Base-by-base conservation (phyloP, 1,140 invertebrate species). In the Aphis gossypii region DNA sequence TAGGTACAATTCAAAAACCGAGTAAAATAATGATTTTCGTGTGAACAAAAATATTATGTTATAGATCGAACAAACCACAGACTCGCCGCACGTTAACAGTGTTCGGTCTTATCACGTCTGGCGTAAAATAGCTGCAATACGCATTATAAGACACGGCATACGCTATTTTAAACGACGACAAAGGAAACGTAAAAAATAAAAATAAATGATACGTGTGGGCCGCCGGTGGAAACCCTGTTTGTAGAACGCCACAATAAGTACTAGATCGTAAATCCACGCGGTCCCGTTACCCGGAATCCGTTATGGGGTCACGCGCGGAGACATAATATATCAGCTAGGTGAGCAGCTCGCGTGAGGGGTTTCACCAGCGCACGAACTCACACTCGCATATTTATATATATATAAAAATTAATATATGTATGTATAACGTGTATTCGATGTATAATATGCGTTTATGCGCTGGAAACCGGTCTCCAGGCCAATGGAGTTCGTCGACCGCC, bases 401-500 rank as follows among this genome's bases (percentile, higher is more conserved):
- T 35, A 48, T 7, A 7, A 48, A 2, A 7, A 25, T 30, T n/a
- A 30, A n/a, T 87, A n/a, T n/a, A 2, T 86, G 11, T 46, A 86
- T 46, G 84, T 86, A 46, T 46, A 46, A 86, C 41, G 38, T 44
- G 35, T 18, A 86, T 38, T 41, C 23, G 41, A 41, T 41, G 23
- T 84, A 84, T 84, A 84, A 25, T 84, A 14, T 41, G 38, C 84
- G 44, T 48, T 48, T 87, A 21, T n/a, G 46, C 44, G 46, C 86
- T 87, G 48, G 92, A 83, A 93, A 93, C 92, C 92, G 92, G 92
- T 93, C 92, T 51, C 82, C 91, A 92, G 90, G 91, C 91, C 68
- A 38, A 92, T 83, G 48, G 92, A 86, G 92, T 93, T 93, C 92
- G 92, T 93, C 92, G 92, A 93, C 92, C 92, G 92, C 92, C 92